Evolutionary conservation across 2,888 invertebrate species (phyloP).

Genomic region (Osmoderma eremita): DNA sequence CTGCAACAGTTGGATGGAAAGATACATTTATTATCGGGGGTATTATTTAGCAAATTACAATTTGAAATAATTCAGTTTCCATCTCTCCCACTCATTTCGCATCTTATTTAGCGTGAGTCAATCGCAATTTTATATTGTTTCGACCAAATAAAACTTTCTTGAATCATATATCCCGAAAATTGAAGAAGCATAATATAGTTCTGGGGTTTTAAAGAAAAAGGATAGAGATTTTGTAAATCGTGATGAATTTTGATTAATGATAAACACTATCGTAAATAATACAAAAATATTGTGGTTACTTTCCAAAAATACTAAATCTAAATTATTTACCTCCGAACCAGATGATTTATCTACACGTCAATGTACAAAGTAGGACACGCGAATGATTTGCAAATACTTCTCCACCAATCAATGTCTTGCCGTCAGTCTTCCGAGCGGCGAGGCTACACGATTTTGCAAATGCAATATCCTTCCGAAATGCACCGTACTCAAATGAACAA

Average conservation of each 20-base stretch:
- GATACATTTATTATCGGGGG: constrained; percentile 27
- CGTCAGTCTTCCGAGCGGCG: constrained; percentile 3
- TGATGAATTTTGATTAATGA: not conserved
- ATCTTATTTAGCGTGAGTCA: not conserved
- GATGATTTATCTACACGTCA: not conserved
- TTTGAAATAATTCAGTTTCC: constrained; percentile 15
- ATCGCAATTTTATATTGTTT: constrained; percentile 16
- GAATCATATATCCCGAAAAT: no score
- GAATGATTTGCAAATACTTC: constrained; percentile 2
- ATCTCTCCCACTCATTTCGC: not conserved
- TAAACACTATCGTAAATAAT: no score
- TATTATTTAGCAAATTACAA: constrained; percentile 35
- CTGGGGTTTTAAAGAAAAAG: not conserved
- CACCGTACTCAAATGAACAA: constrained; percentile 20
- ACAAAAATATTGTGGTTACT: no score
- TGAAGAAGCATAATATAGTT: no score
- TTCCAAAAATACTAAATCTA: not conserved
- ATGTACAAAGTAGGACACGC: not conserved
- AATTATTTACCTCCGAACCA: not conserved
- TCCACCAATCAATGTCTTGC: constrained; percentile 23
- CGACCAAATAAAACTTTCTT: constrained; percentile 15
- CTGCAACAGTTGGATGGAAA: constrained; percentile 22
- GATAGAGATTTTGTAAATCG: not conserved
- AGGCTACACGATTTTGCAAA: constrained; percentile 8
- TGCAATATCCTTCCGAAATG: constrained; percentile 1